A percentile compares a stretch with the other conserved stretches of the same genome.
Conservation (phyloP, 2,888 invertebrate genomes). For the Formica aserva region DNA sequence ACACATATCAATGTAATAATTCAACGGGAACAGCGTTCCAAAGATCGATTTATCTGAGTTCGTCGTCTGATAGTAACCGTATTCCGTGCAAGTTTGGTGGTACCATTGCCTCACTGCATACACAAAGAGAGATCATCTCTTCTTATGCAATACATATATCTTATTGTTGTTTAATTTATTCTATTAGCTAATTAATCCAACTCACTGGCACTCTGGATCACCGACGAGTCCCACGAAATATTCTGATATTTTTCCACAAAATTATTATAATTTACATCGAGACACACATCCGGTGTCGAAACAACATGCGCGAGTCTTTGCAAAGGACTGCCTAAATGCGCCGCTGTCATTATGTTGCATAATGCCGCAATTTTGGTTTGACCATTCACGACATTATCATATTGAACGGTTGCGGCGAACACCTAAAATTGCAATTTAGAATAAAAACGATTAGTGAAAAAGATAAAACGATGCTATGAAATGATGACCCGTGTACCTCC, state of each 20-base stretch:
- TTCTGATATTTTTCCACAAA: constrained; percentile 63
- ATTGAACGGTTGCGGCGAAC: constrained; percentile 79
- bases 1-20: constrained; percentile 86
- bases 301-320: constrained; percentile 72
- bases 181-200: constrained; percentile 10
- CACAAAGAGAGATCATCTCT: not conserved
- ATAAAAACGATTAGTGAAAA: not conserved
- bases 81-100: constrained; percentile 95
- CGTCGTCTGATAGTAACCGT: constrained; percentile 93
- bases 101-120: constrained; percentile 91
- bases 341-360: constrained; percentile 75
- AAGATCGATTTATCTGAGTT: constrained; percentile 88
- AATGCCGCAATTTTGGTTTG: constrained; percentile 65
- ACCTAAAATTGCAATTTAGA: constrained; percentile 60
- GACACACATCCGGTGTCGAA: constrained; percentile 51
- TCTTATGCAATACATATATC: not conserved
- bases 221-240: constrained; percentile 62
- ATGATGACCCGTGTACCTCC: constrained; percentile 70
- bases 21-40: constrained; percentile 86
- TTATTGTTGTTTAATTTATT: constrained; percentile 19
- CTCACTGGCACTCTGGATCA: constrained; percentile 58
- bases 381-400: constrained; percentile 66
- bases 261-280: constrained; percentile 64
- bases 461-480: not conserved
- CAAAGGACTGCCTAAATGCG: constrained; percentile 70